Conservation (phyloP, 2,113 vertebrate genomes). For the Salvelinus namaycush region DNA sequence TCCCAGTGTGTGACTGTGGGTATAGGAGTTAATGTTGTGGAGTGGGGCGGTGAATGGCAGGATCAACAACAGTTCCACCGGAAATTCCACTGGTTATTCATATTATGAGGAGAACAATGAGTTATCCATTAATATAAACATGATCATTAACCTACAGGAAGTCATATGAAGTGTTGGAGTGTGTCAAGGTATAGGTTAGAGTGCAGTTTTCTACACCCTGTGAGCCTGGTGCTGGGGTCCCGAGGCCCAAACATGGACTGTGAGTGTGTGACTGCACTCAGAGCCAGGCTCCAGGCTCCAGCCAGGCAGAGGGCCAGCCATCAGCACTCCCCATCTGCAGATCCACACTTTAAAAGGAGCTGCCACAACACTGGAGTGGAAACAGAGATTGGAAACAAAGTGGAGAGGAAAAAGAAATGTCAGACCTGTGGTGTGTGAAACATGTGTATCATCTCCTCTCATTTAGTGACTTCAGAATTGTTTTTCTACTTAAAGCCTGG, state of each 20-base stretch:
- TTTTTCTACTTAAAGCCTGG: not conserved
- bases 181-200: no score
- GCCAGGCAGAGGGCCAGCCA: conserved; percentile 40
- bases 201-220: not conserved
- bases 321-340: conserved; percentile 33
- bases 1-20: not conserved
- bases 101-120: not conserved
- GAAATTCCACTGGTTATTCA: no score
- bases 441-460: not conserved
- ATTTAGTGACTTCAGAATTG: not conserved
- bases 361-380: conserved; percentile 48
- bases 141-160: not conserved
- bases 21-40: no score
- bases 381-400: conserved; percentile 10
- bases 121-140: not conserved
- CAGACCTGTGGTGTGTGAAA: not conserved
- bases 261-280: conserved; percentile 18
- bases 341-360: conserved; percentile 69
- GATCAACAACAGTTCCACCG: no score
- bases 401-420: conserved; percentile 33
- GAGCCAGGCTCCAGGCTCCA: not conserved
- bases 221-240: conserved; percentile 14
- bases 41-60: no score
- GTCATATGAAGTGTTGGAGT: no score
- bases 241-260: conserved; percentile 58